Base-by-base conservation (phyloP, 2,797 vertebrate species). In the Sebastes nivosus region DNA sequence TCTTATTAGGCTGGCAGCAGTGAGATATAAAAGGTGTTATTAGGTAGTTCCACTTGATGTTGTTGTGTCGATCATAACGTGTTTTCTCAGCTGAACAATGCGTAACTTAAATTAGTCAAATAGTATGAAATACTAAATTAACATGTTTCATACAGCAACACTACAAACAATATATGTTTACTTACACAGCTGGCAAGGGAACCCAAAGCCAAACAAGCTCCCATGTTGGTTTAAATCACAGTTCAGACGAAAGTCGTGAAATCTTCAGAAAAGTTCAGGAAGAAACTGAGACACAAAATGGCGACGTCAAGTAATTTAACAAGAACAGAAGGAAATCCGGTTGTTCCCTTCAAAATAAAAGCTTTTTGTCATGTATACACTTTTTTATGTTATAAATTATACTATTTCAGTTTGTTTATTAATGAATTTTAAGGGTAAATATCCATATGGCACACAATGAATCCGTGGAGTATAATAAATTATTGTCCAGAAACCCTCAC, bases 141-240 rank as follows among this genome's bases (percentile, higher is more conserved):
- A 13, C 29, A 3, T 12, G 32, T 6, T 16, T 9, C 2, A 6
- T 16, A 20, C 18, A 1, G 2, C 1, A 32, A 38, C 20, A 22
- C 0, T 1, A 52, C 1, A 8, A 34, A 1, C 3, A 3, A 0
- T 22, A 36, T 25, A 30, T 20, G 0, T 82, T 11, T 86, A 98
- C 97, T 99, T 90, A 99, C 98, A 83, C 98, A 99, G 90, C 96
- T 97, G 57, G 96, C 96, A 20, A 97, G 55, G 12, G 97, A 97
- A 82, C 97, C 95, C 74, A 97, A 81, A 3, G 97, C 97, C 83
- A 99, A 93, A 85, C 98, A 99, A 29, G 97, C 97, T 8, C 98
- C 97, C 97, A 99, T 99, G 6, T 42, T 74, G 24, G 11, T 59
- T 86, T 18, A 22, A 42, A n/a, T 50, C 25, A 46, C 7, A 34